Evolutionary conservation across 2,113 vertebrate species (phyloP).

Genomic region (Marmota flaviventris): DNA sequence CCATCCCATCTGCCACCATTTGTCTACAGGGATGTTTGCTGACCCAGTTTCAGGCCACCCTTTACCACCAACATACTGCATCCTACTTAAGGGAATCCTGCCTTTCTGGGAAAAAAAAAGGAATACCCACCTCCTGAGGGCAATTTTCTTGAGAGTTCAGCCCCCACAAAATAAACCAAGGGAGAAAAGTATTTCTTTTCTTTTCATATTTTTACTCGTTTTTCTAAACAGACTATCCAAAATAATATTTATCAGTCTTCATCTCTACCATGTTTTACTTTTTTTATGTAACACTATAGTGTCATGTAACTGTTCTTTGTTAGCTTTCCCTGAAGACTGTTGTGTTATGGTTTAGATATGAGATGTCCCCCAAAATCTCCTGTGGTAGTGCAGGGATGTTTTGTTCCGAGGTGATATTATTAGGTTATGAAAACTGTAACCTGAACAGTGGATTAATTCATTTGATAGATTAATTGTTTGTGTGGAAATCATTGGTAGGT

Average conservation of each 20-base stretch:
- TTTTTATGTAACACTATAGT: neutral
- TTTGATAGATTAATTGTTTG: too few species aligned
- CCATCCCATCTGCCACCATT: neutral
- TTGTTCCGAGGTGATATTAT: too few species aligned
- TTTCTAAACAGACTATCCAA: neutral
- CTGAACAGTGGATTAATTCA: too few species aligned
- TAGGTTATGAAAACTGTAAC: too few species aligned
- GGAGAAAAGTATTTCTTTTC: neutral
- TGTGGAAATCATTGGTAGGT: too few species aligned
- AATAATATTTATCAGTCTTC: neutral
- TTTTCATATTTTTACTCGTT: neutral
- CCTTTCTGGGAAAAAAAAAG: neutral
- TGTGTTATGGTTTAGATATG: too few species aligned
- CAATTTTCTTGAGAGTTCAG: neutral
- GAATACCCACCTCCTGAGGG: fast-evolving
- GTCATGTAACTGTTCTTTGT: neutral
- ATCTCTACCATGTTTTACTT: neutral
- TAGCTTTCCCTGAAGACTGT: neutral
- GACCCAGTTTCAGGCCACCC: neutral
- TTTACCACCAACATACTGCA: too few species aligned
- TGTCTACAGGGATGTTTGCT: neutral
- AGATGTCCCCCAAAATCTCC: too few species aligned
- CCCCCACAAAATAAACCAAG: neutral
- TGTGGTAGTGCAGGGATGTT: too few species aligned
- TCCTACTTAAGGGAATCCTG: neutral